A percentile compares a stretch with the other conserved stretches of the same genome.
phyloP scores from a whole-genome alignment of 64 coral and sea anemone species.

The Anthopleura sola region DNA sequence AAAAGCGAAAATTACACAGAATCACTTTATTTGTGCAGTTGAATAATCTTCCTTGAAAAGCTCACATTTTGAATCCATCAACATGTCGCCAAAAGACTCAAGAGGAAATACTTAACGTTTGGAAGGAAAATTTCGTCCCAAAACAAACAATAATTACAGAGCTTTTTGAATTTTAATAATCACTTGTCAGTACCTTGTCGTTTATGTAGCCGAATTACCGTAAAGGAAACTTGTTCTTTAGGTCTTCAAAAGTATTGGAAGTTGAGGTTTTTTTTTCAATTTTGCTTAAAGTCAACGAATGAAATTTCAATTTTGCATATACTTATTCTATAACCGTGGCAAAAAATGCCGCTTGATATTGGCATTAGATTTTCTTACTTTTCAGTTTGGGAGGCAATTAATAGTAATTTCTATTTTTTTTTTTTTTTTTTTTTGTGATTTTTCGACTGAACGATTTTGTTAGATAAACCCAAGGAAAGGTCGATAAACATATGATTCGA shows the following conservation, averaged over 20 bases:
- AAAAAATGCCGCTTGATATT: no score
- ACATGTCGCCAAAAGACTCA: background rate
- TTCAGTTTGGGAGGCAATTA: no score
- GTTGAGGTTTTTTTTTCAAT: background rate
- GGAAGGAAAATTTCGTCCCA: background rate
- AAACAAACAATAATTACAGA: background rate
- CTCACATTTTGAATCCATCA: background rate
- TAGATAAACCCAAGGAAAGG: no score
- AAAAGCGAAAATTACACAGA: background rate
- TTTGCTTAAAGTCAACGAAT: background rate
- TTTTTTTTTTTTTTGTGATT: no score
- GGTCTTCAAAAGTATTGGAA: background rate
- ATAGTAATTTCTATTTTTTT: no score
- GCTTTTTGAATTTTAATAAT: background rate
- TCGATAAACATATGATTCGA: no score
- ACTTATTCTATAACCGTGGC: no score
- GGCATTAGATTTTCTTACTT: no score
- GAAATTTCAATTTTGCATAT: no score
- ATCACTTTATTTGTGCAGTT: background rate
- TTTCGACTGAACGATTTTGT: no score
- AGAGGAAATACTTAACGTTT: background rate
- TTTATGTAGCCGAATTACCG: background rate
- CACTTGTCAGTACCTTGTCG: background rate
- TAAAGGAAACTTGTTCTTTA: background rate
- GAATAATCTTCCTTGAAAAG: background rate